Evolutionary conservation across 2,888 invertebrate species (phyloP), one percentile per base, ranked within the genome.

Genomic region (Microctonus hyperodae): DNA sequence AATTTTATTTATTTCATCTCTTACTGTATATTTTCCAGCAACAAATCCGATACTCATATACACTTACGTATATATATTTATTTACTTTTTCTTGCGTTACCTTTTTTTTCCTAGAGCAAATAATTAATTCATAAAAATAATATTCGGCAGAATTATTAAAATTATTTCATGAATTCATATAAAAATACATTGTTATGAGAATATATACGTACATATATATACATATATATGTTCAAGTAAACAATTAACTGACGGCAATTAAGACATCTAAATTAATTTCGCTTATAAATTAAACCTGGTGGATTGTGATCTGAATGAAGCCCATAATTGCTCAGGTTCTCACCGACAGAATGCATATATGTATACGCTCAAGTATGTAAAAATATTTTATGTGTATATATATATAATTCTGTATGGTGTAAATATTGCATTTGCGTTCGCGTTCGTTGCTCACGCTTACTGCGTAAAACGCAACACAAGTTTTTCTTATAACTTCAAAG

Each of bases 211-310:
- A 55, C 20, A 33, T 55, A 11, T 31, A 20, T 53, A 35, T 16
- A 11, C 28, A 56, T 22, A 51, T 62, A 40, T 20, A 28, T 72
- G 71, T 73, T 75, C 74, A 61, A 68, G 72, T 73, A 70, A 75
- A 81, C 79, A 82, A 83, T 83, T 81, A 83, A 81, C 80, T 78
- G 79, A 78, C 75, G 74, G 80, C 81, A 83, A 83, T 83, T 83
- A 82, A 83, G 82, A 81, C 80, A 79, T 82, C 81, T 77, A 82
- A 81, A 82, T 83, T 81, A 82, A 83, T 82, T 83, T 81, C 81
- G 82, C 82, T 82, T 78, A 76, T 76, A 76, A 75, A 76, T 73
- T 78, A 78, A 72, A 74, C 76, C 75, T 66, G 65, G 73, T 67
- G 74, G 70, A 71, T 73, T 74, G 73, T 72, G 72, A 79, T 78